Percentiles rank a stretch among this genome's conserved stretches.
Evolutionary conservation across 2,888 invertebrate species (phyloP).

Genomic region (Tipula helvola): DNA sequence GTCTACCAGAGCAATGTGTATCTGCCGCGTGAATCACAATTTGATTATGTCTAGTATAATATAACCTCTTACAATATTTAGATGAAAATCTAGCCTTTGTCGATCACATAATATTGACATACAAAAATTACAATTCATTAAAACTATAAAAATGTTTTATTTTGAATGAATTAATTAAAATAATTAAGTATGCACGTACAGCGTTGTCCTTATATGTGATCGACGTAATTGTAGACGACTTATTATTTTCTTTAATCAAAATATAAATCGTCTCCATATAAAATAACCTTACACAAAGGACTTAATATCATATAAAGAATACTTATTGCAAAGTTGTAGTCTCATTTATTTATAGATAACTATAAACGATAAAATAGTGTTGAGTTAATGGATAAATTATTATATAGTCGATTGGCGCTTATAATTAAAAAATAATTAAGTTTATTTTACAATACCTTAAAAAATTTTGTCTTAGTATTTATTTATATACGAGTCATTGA

Average conservation of each 20-base stretch:
- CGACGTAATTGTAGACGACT: neutral
- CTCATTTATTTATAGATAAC: neutral
- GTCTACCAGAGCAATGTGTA: neutral
- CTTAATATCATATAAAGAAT: neutral
- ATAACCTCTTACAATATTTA: neutral
- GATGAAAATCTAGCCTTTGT: conserved; percentile 4
- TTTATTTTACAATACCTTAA: neutral
- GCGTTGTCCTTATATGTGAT: neutral
- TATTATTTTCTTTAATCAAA: neutral
- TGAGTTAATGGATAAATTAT: neutral
- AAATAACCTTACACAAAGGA: neutral
- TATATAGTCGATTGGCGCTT: neutral
- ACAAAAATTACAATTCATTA: neutral
- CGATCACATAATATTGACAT: neutral
- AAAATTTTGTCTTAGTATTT: neutral
- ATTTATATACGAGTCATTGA: neutral
- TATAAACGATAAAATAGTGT: neutral
- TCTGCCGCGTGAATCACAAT: neutral
- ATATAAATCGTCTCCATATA: neutral
- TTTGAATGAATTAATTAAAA: neutral
- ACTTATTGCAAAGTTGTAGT: neutral
- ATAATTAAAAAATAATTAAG: neutral
- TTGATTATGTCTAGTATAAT: neutral
- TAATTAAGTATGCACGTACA: neutral
- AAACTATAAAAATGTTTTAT: neutral